Evolutionary conservation across 2,113 vertebrate species (phyloP).

Genomic region (Vidua chalybeata): DNA sequence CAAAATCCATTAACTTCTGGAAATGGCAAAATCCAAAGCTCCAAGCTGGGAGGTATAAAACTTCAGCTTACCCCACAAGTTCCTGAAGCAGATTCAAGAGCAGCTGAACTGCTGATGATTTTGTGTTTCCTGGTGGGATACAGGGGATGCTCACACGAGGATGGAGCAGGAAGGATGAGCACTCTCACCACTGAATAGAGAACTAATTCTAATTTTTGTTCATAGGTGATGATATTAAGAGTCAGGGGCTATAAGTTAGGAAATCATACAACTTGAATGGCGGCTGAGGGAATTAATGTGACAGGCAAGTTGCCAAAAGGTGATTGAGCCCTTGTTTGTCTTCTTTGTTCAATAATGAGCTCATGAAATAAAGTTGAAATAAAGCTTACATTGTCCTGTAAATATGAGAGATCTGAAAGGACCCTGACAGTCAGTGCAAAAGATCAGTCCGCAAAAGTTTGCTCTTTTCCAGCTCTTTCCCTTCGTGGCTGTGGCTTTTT

Average conservation of each 20-base stretch:
- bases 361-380: not conserved
- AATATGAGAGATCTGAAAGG: not conserved
- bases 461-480: not conserved
- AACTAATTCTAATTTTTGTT: not conserved
- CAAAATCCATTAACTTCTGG: not conserved
- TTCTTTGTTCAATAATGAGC: not conserved
- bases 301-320: not conserved
- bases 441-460: not conserved
- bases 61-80: not conserved
- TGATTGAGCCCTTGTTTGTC: not conserved
- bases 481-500: not conserved
- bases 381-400: not conserved
- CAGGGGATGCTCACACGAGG: rapidly evolving
- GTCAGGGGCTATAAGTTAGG: not conserved
- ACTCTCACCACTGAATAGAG: not conserved
- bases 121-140: not conserved
- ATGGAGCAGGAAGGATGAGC: not conserved
- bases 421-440: not conserved
- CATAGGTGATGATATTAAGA: not conserved
- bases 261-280: not conserved
- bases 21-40: not conserved
- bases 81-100: not conserved
- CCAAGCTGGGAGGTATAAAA: not conserved
- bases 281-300: not conserved
- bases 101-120: not conserved